phyloP scores from a whole-genome alignment of 2,888 invertebrate genomes.

The Athalia circularis region DNA sequence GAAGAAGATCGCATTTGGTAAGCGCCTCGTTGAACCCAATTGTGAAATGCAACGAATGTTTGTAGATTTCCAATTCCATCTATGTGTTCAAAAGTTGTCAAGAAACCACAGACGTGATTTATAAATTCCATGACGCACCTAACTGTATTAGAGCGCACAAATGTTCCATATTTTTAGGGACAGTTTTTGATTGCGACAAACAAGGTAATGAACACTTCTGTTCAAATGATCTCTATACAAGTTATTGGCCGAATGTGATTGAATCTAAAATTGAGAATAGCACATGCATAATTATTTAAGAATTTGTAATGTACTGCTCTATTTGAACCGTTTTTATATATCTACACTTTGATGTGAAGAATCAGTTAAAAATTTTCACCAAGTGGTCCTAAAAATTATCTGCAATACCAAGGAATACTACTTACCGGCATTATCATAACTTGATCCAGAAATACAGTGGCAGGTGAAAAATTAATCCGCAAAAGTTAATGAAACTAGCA shows the following conservation, averaged over 20 bases:
- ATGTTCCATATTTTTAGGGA: background rate
- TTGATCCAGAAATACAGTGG: background rate
- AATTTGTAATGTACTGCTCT: background rate
- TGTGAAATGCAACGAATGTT: constrained; percentile 2
- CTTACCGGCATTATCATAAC: background rate
- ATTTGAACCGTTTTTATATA: background rate
- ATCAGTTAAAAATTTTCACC: background rate
- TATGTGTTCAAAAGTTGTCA: background rate
- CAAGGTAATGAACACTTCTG: too few relatives aligned
- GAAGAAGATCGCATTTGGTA: too few relatives aligned
- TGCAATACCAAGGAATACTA: background rate
- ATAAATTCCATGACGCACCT: background rate
- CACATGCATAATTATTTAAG: constrained; percentile 13
- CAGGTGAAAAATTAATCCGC: too few relatives aligned
- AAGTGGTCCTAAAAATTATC: constrained; percentile 7
- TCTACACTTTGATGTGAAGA: constrained; percentile 11
- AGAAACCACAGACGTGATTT: background rate
- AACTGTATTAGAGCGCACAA: background rate
- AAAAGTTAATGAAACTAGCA: background rate
- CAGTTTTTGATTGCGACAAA: too few relatives aligned
- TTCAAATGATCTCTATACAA: too few relatives aligned
- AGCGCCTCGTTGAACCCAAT: background rate
- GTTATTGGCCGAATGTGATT: background rate
- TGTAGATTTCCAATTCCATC: constrained; percentile 1
- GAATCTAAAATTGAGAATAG: constrained; percentile 15